Conservation (phyloP, 2,113 vertebrate genomes). For the Chloebia gouldiae region DNA sequence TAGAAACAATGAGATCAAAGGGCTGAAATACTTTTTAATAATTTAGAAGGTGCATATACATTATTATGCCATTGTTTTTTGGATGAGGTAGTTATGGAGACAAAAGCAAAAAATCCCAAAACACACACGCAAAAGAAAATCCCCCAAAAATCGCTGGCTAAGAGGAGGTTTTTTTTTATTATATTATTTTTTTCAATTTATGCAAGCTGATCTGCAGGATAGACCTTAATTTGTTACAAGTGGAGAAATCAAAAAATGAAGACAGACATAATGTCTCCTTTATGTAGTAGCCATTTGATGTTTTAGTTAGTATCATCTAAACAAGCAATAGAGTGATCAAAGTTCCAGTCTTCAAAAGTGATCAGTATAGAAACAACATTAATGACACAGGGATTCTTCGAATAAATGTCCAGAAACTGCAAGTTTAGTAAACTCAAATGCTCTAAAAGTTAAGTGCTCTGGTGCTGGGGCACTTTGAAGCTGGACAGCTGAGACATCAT, state of each 20-base stretch:
- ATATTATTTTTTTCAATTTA: background rate
- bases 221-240: background rate
- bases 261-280: background rate
- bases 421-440: background rate
- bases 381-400: background rate
- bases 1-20: background rate
- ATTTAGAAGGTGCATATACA: background rate
- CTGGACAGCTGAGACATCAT: background rate
- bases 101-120: background rate
- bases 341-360: background rate
- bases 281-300: background rate
- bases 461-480: background rate
- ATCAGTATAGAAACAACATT: background rate
- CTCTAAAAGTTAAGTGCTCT: background rate
- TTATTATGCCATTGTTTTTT: background rate
- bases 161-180: background rate
- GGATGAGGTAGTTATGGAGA: background rate
- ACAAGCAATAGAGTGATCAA: background rate
- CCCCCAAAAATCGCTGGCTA: background rate
- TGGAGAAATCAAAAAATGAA: background rate
- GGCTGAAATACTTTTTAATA: background rate
- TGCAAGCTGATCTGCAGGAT: background rate
- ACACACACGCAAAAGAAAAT: background rate
- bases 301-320: background rate
- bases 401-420: background rate